These are phyloP conservation scores for Sisyra terminalis DNA, from an alignment of 2,888 invertebrate genomes.

Conservation along the genomic window DNA sequence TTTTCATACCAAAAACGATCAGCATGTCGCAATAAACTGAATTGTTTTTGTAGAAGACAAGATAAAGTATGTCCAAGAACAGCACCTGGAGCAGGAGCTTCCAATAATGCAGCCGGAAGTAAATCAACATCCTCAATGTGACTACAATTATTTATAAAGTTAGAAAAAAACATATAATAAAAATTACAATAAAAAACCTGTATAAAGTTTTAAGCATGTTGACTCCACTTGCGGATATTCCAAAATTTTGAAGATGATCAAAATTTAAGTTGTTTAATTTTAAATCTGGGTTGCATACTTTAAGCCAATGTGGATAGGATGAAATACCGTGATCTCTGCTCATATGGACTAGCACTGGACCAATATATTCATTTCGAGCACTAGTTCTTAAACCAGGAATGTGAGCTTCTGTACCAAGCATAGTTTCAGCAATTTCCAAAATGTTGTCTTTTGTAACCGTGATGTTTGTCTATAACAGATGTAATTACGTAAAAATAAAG, in stretches of 20 bases:
- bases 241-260: slow-evolving; percentile 37
- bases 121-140: slow-evolving; percentile 67
- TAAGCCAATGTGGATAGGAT: slow-evolving; percentile 49
- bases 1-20: slow-evolving; percentile 96
- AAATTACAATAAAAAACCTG: slow-evolving; percentile 25
- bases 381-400: slow-evolving; percentile 38
- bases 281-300: slow-evolving; percentile 37
- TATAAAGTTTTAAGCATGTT: slow-evolving; percentile 51
- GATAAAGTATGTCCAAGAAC: slow-evolving; percentile 77
- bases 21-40: slow-evolving; percentile 63
- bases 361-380: slow-evolving; percentile 24
- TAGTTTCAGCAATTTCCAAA: slow-evolving; percentile 35
- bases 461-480: slow-evolving; percentile 33
- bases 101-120: slow-evolving; percentile 67
- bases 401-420: slow-evolving; percentile 46
- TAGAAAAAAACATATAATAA: neutral
- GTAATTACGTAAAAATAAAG: neutral
- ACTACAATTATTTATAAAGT: slow-evolving; percentile 23
- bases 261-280: slow-evolving; percentile 23
- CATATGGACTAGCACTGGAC: slow-evolving; percentile 36
- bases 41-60: slow-evolving; percentile 73
- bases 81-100: slow-evolving; percentile 61
- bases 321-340: slow-evolving; percentile 70
- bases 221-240: slow-evolving; percentile 37
- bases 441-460: slow-evolving; percentile 24